A percentile compares a stretch with the other conserved stretches of the same genome.
Conservation (phyloP, 2,797 vertebrate genomes). For the Xenopus petersii region DNA sequence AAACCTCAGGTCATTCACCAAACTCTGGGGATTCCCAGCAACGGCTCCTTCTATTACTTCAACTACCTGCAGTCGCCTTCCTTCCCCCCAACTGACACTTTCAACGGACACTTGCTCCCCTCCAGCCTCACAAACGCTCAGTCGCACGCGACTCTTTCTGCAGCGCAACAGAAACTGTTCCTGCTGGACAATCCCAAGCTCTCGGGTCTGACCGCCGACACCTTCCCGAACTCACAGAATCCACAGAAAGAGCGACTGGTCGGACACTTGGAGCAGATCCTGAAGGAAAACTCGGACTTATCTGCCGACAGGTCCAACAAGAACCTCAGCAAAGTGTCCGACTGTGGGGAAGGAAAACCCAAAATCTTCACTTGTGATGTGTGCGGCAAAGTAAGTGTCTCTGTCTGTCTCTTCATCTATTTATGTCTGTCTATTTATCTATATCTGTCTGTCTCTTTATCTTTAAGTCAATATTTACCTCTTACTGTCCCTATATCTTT, state of each 20-base stretch:
- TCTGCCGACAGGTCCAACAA: constrained; percentile 76
- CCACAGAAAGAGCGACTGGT: constrained; percentile 82
- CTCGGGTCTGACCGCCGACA: constrained; percentile 73
- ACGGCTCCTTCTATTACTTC: constrained; percentile 90
- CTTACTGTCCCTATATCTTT: no score
- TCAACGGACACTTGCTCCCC: constrained; percentile 79
- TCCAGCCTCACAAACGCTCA: constrained; percentile 77
- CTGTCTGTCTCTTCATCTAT: no score
- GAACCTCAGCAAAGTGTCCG: constrained; percentile 72
- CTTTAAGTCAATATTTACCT: no score
- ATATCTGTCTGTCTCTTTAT: background rate
- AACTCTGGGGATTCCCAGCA: constrained; percentile 78
- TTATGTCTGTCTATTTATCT: no score
- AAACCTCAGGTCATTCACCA: constrained; percentile 96
- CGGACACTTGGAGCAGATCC: constrained; percentile 90
- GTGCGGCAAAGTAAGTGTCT: constrained; percentile 84
- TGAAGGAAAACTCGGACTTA: constrained; percentile 84
- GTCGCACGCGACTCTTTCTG: constrained; percentile 79
- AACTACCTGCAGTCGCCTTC: constrained; percentile 88
- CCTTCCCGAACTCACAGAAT: constrained; percentile 80
- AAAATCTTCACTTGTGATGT: constrained; percentile 97
- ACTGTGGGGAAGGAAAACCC: constrained; percentile 79
- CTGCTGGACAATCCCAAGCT: constrained; percentile 89
- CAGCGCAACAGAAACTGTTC: constrained; percentile 84
- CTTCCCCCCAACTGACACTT: constrained; percentile 81